Evolutionary conservation across 2,113 vertebrate genomes (phyloP), one percentile per base, ranked within the genome.

Genomic region (Lophotis ruficrista): DNA sequence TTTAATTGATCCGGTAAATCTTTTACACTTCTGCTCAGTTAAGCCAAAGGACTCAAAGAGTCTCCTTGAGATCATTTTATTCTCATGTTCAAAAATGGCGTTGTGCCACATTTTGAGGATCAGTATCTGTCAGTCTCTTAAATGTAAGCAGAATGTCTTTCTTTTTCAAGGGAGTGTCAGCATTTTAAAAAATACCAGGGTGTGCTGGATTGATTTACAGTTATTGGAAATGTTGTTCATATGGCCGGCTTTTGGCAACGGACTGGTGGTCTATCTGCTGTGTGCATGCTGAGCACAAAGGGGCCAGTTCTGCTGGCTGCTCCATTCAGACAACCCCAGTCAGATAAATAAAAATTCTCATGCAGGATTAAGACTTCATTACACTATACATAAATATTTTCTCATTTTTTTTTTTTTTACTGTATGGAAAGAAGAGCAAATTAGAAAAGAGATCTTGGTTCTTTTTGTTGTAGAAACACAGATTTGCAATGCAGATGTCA

Each of bases 1-100:
- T 96, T 95, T 77, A 94, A 79, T 95, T 94, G 87, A 86, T 90
- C 5, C 18, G 58, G 61, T 81, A 76, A 87, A 73, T 89, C 48
- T 47, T 69, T 28, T 88, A 30, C 28, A 73, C 70, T 93, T 73
- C 61, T 95, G 37, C 65, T 93, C n/a, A 62, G 27, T 24, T 93
- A 79, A 91, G 66, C 19, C 48, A 27, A 41, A 88, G 54, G 61
- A 85, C 43, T 91, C 58, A 20, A 45, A 69, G 38, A 75, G 30
- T 24, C 56, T 61, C 65, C 35, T 77, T 73, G 56, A 75, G 45
- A 51, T 53, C 5, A 28, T 93, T 95, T 76, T 58, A 53, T 93
- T 94, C 66, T 82, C 7, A 1, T n/a, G 20, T 89, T 90, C 24
- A 83, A 45, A 93, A 91, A 62, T 22, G 7, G 19, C 20, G 75